Evolutionary conservation across 2,888 invertebrate species (phyloP).

Genomic region (Nasonovia ribisnigri): DNA sequence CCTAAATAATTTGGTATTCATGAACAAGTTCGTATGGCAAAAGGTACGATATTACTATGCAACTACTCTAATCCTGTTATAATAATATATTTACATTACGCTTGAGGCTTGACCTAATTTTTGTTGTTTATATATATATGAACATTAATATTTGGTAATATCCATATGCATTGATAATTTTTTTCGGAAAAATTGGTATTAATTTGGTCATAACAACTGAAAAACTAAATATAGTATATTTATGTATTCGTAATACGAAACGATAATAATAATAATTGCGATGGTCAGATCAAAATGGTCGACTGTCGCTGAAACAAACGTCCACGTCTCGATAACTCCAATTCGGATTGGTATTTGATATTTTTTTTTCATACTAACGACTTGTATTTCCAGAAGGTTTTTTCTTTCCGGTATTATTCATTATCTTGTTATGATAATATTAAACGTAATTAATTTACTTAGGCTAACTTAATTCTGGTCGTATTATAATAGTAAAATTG

Average conservation of each 20-base stretch:
- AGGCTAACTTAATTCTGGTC: background rate
- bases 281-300: background rate
- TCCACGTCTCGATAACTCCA: constrained; percentile 10
- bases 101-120: constrained; percentile 2
- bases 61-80: constrained; percentile 42
- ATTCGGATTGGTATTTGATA: background rate
- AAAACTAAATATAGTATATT: constrained; percentile 12
- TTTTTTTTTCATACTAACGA: constrained; percentile 10
- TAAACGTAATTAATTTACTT: background rate
- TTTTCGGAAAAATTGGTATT: background rate
- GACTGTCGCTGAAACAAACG: background rate
- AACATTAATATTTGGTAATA: background rate
- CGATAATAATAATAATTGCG: background rate
- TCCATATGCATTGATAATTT: background rate
- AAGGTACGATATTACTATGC: constrained; percentile 29
- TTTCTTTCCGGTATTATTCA: constrained; percentile 28
- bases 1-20: background rate
- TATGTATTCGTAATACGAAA: background rate
- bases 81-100: background rate
- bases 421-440: background rate
- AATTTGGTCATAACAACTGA: background rate
- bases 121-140: background rate
- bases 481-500: background rate
- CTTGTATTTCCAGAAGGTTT: background rate
- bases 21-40: background rate